Percentiles rank a stretch among this genome's conserved stretches.
Conservation (phyloP, 2,888 invertebrate species). For the Perizoma flavofasciatum region DNA sequence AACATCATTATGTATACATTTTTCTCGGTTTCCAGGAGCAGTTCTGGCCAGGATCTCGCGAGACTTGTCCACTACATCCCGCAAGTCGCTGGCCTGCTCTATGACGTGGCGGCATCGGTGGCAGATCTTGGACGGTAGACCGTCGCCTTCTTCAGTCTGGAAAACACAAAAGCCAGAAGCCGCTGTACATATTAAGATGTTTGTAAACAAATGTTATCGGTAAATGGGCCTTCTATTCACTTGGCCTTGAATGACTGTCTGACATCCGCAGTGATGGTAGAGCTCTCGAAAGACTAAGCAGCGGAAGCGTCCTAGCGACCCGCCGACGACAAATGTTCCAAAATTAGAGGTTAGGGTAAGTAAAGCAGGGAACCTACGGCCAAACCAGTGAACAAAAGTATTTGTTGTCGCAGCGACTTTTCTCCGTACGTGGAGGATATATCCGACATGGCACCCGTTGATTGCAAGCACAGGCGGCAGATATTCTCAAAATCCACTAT, state of each 20-base stretch:
- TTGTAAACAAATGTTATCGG: no score
- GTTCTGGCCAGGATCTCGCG: conserved; percentile 6
- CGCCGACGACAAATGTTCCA: background rate
- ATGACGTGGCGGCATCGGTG: conserved; percentile 42
- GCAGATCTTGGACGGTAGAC: conserved; percentile 40
- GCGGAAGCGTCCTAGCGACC: no score
- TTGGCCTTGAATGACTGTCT: background rate
- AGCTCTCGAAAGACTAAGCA: background rate
- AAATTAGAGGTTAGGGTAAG: conserved; percentile 9
- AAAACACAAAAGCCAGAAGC: background rate
- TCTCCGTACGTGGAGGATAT: conserved; percentile 36
- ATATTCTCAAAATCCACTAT: conserved; percentile 41
- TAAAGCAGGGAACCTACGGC: conserved; percentile 8
- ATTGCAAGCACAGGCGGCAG: conserved; percentile 41
- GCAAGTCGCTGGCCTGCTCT: conserved; percentile 39
- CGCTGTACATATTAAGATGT: no score
- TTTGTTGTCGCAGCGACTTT: conserved; percentile 32
- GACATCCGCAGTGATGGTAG: background rate
- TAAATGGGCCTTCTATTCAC: no score
- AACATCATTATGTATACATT: background rate
- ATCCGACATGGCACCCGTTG: conserved; percentile 38
- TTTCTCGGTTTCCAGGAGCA: background rate
- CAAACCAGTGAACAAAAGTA: conserved; percentile 28
- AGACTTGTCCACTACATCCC: conserved; percentile 18
- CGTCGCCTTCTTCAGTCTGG: conserved; percentile 23